phyloP scores from a whole-genome alignment of 2,797 vertebrate genomes.

The Gymnoscopelus braueri region DNA sequence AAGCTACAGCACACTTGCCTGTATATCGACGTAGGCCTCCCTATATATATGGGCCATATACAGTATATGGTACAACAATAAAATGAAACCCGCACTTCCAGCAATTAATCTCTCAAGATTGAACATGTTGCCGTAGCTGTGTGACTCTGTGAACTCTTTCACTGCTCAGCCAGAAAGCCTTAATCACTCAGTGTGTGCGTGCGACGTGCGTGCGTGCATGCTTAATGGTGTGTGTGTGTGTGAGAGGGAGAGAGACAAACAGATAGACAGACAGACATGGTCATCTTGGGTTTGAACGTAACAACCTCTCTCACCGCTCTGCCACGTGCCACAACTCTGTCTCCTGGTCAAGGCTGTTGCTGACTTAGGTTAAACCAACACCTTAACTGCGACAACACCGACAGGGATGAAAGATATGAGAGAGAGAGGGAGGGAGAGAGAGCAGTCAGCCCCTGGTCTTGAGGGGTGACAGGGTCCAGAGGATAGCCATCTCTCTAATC shows the following conservation, averaged over 20 bases:
- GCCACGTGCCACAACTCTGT: constrained; percentile 28
- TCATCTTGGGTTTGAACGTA: background rate
- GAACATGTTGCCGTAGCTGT: constrained; percentile 21
- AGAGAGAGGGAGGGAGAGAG: constrained; percentile 19
- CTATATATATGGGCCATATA: background rate
- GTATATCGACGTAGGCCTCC: no score
- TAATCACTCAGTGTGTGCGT: constrained; percentile 1
- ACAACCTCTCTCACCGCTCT: background rate
- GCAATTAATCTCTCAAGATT: background rate
- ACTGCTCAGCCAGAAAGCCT: constrained; percentile 2
- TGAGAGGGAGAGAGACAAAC: no score
- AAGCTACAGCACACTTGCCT: no score
- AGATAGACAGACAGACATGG: background rate
- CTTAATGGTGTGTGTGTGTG: no score
- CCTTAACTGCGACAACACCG: background rate
- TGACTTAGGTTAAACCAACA: constrained; percentile 52
- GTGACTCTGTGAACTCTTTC: constrained; percentile 31
- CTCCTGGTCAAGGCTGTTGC: constrained; percentile 28
- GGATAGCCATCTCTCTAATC: constrained; percentile 53
- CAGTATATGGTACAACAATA: background rate
- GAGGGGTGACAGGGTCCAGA: constrained; percentile 12
- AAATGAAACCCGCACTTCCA: background rate
- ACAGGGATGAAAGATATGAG: constrained; percentile 36
- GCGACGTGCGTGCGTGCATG: background rate
- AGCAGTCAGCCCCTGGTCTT: background rate